Evolutionary conservation across 2,797 vertebrate species (phyloP).

Genomic region (Myotis pilosus): DNA sequence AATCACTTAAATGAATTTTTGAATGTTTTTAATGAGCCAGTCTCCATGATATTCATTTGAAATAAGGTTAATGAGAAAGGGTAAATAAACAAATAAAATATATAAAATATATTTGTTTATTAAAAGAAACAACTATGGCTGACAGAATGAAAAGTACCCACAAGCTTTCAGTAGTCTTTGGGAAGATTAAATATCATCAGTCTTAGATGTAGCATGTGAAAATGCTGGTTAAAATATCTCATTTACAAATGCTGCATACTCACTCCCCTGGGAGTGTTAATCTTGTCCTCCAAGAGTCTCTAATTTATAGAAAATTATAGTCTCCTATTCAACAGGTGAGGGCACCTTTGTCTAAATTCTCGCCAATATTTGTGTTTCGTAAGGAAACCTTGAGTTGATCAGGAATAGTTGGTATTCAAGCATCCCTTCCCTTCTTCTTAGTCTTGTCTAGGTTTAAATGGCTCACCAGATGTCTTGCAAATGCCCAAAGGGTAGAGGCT

Average conservation of each 20-base stretch:
- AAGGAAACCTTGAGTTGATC: background rate
- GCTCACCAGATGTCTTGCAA: constrained; percentile 53
- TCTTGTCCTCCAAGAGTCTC: background rate
- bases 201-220: background rate
- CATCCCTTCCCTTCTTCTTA: background rate
- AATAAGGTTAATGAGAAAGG: background rate
- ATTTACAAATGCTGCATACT: background rate
- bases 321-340: background rate
- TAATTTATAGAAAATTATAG: background rate
- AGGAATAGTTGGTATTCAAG: background rate
- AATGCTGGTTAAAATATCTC: background rate
- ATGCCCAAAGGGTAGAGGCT: background rate
- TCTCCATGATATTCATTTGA: background rate
- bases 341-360: background rate
- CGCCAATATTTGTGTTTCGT: background rate
- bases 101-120: background rate
- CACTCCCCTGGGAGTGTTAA: background rate
- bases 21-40: background rate
- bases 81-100: background rate
- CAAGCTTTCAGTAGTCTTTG: background rate
- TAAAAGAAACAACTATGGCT: background rate
- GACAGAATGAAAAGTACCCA: background rate
- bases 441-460: constrained; percentile 18
- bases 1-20: background rate
- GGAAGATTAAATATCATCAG: background rate